Evolutionary conservation across 2,797 vertebrate genomes (phyloP).

Genomic region (Gallinago stenura): DNA sequence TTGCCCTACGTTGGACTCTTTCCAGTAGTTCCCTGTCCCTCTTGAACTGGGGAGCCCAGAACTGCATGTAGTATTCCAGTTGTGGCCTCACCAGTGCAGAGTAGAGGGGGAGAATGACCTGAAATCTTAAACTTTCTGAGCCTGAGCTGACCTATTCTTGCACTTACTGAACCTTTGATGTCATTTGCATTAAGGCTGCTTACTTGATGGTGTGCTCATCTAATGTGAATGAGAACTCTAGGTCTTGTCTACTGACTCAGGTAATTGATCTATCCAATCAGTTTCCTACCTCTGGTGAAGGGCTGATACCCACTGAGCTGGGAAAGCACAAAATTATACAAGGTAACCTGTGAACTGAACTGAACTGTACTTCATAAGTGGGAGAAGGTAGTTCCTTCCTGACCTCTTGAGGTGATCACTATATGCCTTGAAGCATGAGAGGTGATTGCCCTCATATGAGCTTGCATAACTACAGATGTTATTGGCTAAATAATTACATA

Average conservation of each 20-base stretch:
- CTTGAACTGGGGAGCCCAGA: too few relatives aligned
- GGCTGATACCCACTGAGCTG: background rate
- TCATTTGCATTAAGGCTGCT: background rate
- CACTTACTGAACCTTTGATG: background rate
- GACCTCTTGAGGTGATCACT: constrained; percentile 44
- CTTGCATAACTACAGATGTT: constrained; percentile 48
- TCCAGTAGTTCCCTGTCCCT: too few relatives aligned
- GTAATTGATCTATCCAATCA: background rate
- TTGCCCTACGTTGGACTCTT: too few relatives aligned
- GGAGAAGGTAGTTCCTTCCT: constrained; percentile 36
- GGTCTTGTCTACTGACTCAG: background rate
- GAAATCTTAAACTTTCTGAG: background rate
- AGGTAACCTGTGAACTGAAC: background rate
- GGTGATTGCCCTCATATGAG: background rate
- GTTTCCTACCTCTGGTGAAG: constrained; percentile 21
- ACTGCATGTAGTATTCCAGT: too few relatives aligned
- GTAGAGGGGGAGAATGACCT: background rate
- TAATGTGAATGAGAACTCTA: background rate
- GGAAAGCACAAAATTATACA: background rate
- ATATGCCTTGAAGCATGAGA: constrained; percentile 43
- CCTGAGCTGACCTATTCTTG: background rate
- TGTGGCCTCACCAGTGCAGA: too few relatives aligned
- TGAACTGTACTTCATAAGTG: background rate
- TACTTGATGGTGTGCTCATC: background rate
- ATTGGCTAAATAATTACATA: constrained; percentile 52